Base-by-base conservation (phyloP, 1,140 invertebrate species). In the Bombyx mandarina region DNA sequence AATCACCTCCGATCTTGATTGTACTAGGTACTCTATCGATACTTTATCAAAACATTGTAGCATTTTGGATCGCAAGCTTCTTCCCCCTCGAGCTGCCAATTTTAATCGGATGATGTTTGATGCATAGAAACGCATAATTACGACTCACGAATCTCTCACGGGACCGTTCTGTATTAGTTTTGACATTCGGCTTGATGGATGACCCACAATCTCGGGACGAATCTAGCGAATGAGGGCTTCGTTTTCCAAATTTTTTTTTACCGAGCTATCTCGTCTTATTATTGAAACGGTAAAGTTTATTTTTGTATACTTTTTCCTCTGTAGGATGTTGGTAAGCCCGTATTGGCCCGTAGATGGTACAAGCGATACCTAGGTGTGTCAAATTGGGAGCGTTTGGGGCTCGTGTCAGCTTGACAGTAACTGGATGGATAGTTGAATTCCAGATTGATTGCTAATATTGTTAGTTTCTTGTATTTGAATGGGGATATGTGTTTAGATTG, bases 131-230 rank as follows among this genome's bases (percentile, higher is more conserved):
- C 70, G 76, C 73, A 82, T 85, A 84, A 87, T 87, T 85, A 84
- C 80, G 64, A 77, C 65, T 67, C 69, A 54, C 66, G 68, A 77
- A 71, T 73, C 65, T 87, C 84, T 84, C 84, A 80, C 81, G 82
- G 82, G 84, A 83, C 77, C 62, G 66, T 76, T 71, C 55, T 75
- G 77, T 87, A 87, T 87, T 87, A 87, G 84, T 84, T 87, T 85
- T 87, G 84, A 87, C 80, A 82, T 81, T 79, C 69, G 74, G 76
- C 84, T 75, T 85, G 84, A 87, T 87, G 71, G 84, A 87, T 87
- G 79, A 67, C 71, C 67, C 70, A 74, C 79, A 82, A 87, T 87
- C 82, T 81, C 79, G 71, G 68, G 68, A 69, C 67, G 71, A 73
- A 85, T 83, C 81, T 78, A 69, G 71, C 73, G 62, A 76, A 75